Percentiles rank a stretch among this genome's conserved stretches.
Conservation (phyloP, 2,797 vertebrate genomes). For the Cirrhinus mrigala region DNA sequence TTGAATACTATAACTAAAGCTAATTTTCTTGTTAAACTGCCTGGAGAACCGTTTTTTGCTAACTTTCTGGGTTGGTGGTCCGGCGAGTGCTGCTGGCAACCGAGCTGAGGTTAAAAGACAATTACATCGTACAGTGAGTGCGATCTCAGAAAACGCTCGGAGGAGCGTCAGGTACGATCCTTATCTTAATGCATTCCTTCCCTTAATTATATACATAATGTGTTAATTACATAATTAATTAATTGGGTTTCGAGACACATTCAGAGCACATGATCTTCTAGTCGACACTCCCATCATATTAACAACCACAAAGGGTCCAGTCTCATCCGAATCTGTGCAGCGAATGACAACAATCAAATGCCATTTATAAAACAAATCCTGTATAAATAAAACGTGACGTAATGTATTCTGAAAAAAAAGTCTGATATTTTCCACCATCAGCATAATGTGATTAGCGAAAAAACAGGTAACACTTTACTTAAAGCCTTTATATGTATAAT, state of each 20-base stretch:
- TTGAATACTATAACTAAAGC: constrained; percentile 19
- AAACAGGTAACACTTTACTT: background rate
- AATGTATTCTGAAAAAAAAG: too few relatives aligned
- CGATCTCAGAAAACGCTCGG: background rate
- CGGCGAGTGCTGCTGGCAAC: background rate
- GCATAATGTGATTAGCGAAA: background rate
- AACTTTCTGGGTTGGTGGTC: background rate
- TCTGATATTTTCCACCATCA: background rate
- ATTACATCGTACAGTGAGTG: background rate
- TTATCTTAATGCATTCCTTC: background rate
- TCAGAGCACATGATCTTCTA: background rate
- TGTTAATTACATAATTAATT: background rate
- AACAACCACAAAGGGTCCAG: background rate
- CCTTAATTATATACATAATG: constrained; percentile 8
- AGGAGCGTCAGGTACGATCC: background rate
- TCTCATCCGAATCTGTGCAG: background rate
- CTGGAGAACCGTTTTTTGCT: background rate
- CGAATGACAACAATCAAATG: background rate
- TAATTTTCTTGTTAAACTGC: constrained; percentile 4
- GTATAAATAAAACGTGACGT: background rate
- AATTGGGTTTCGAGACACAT: background rate
- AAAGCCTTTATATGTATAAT: background rate
- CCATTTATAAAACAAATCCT: background rate
- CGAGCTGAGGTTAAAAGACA: background rate
- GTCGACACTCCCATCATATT: background rate